Conservation (phyloP, 2,113 vertebrate genomes). For the Vombatus ursinus region DNA sequence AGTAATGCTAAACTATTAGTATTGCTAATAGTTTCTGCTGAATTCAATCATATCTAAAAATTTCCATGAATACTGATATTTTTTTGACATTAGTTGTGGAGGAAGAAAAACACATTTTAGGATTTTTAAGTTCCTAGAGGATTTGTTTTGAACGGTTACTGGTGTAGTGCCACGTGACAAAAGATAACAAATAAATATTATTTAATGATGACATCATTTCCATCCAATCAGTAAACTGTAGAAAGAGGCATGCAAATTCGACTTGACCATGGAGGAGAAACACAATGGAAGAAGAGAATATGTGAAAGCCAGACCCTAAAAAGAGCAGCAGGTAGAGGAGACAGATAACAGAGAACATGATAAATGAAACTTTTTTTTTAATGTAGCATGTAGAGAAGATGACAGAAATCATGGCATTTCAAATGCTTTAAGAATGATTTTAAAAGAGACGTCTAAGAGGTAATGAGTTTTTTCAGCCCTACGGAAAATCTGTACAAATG, state of each 20-base stretch:
- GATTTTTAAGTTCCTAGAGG: neutral
- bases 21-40: conserved; percentile 6
- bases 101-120: neutral
- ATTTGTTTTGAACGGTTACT: conserved; percentile 10
- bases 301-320: conserved; percentile 7
- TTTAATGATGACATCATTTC: conserved; percentile 34
- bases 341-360: neutral
- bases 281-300: conserved; percentile 18
- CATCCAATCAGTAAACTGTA: neutral
- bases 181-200: conserved; percentile 18
- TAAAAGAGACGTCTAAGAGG: neutral
- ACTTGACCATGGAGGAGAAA: neutral
- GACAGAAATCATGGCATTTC: neutral
- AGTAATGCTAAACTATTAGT: neutral
- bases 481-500: conserved; percentile 29
- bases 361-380: neutral
- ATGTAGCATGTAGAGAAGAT: neutral
- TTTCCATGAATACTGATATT: conserved; percentile 42
- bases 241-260: neutral
- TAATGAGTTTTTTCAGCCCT: neutral
- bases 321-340: conserved; percentile 25
- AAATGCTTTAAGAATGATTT: neutral
- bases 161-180: conserved; percentile 26
- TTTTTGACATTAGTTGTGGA: neutral
- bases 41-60: neutral